phyloP scores from a whole-genome alignment of 2,888 invertebrate species.

The Pachycephus smyrnensis region DNA sequence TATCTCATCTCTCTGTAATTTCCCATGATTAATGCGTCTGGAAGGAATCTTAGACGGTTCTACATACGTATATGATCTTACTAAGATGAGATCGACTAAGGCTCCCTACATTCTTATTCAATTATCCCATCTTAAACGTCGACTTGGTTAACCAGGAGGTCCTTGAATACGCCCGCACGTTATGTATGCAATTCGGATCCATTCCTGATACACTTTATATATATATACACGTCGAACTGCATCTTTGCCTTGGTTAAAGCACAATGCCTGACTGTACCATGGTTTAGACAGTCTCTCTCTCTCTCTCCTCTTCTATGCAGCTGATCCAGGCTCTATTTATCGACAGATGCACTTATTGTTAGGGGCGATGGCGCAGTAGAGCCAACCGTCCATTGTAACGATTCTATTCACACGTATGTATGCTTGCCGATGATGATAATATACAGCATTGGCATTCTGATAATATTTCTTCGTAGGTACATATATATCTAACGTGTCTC shows the following conservation, averaged over 20 bases:
- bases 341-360: not conserved
- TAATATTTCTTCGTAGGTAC: not conserved
- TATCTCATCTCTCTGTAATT: not conserved
- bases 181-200: not conserved
- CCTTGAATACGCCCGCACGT: slow-evolving; percentile 6
- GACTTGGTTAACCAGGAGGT: not conserved
- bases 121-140: not conserved
- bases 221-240: not conserved
- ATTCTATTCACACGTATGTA: not conserved
- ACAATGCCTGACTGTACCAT: not conserved
- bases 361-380: not conserved
- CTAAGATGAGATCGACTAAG: not conserved
- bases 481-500: not conserved
- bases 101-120: not conserved
- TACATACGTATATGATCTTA: not conserved
- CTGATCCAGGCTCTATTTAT: not conserved
- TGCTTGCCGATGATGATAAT: not conserved
- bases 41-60: not conserved
- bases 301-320: not conserved
- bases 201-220: not conserved
- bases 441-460: not conserved
- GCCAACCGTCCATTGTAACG: not conserved
- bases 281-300: not conserved
- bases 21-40: not conserved
- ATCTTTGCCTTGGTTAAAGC: not conserved